Base-by-base conservation (phyloP, 2,888 invertebrate species). In the Nephrocerus scutellatus region DNA sequence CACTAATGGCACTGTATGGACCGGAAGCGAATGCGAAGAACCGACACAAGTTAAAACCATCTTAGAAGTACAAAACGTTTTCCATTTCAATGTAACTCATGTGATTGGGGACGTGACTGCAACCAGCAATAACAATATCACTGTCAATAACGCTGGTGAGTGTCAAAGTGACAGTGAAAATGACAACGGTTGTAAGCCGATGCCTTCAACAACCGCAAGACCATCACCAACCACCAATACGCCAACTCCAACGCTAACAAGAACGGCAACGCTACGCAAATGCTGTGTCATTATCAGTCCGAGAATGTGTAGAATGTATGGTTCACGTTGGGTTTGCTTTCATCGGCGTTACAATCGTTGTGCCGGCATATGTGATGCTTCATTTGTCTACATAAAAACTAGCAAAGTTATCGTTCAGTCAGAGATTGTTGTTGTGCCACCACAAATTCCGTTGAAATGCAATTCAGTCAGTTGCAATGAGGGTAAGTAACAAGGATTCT, bases 91-190 rank as follows among this genome's bases (percentile, higher is more conserved):
- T n/a, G n/a, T n/a, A n/a, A n/a, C n/a, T n/a, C n/a, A n/a, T n/a
- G n/a, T n/a, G n/a, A n/a, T n/a, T n/a, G n/a, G n/a, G n/a, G n/a
- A n/a, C n/a, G n/a, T n/a, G n/a, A n/a, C n/a, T n/a, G 34, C 42
- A 6, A 50, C 49, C 3, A 51, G 53, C 15, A 59, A 57, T 28
- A 35, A 47, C 0, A 40, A 50, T 10, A 41, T 30, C 8, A 48
- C 54, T n/a, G n/a, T 19, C 46, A 49, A 12, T 50, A 50, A 33
- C 19, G 39, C 10, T 2, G 49, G 46, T 30, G n/a, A n/a, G n/a
- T n/a, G n/a, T n/a, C n/a, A n/a, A n/a, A n/a, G n/a, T n/a, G n/a
- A n/a, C n/a, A n/a, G n/a, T n/a, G n/a, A n/a, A n/a, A n/a, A n/a
- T n/a, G n/a, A n/a, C n/a, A n/a, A n/a, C n/a, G n/a, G n/a, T n/a